Evolutionary conservation across 2,113 vertebrate species (phyloP).

Genomic region (Labeo rohita): DNA sequence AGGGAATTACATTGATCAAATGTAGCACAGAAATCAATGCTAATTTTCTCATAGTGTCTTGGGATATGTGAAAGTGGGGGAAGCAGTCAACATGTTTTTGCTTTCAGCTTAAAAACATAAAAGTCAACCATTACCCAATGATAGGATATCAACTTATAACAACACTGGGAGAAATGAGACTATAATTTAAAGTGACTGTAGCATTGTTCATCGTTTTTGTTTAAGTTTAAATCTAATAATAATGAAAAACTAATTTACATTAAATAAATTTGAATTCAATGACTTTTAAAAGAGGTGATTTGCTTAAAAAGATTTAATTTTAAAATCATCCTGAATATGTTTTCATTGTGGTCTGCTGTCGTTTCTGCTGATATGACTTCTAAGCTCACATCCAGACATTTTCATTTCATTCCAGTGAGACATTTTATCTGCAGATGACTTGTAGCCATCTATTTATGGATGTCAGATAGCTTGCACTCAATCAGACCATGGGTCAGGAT

Average conservation of each 20-base stretch:
- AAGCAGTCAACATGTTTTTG: constrained; percentile 1
- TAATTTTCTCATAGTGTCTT: constrained; percentile 55
- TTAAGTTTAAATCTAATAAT: neutral
- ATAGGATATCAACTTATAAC: neutral
- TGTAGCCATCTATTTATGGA: neutral
- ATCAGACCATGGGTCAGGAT: neutral
- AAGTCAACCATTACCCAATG: neutral
- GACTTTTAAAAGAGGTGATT: neutral
- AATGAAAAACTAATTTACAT: neutral
- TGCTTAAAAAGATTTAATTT: neutral
- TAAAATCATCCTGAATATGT: neutral
- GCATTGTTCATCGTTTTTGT: neutral
- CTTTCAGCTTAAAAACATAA: neutral
- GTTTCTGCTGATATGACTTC: neutral
- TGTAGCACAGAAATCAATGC: constrained; percentile 52
- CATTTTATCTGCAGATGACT: neutral
- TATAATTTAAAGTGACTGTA: neutral
- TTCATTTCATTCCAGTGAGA: neutral
- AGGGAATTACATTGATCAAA: constrained; percentile 50
- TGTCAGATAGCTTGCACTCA: neutral
- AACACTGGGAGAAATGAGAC: neutral
- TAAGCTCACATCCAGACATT: neutral
- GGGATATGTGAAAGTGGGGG: constrained; percentile 19
- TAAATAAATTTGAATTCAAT: neutral
- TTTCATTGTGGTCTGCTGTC: neutral